Evolutionary conservation across 2,888 invertebrate species (phyloP), one percentile per base, ranked within the genome.

Genomic region (Pandemis corylana): DNA sequence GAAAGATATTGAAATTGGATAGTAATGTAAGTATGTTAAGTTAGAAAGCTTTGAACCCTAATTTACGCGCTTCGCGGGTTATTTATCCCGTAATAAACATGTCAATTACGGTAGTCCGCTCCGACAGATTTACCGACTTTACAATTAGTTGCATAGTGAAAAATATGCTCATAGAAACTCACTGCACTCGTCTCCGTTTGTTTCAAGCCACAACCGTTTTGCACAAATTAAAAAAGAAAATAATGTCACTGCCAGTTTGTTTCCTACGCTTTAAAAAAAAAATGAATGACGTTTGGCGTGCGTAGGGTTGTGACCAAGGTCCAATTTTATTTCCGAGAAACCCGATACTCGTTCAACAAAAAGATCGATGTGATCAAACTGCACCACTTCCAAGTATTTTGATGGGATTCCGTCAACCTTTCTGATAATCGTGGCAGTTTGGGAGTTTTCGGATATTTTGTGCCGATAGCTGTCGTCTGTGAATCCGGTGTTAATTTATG

Each of bases 31-130:
- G 80, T 82, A 83, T 81, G 81, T 81, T 78, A 84, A 84, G 81
- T 85, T 85, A 85, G 87, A 86, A 86, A 87, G 84, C 85, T 83
- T 83, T 84, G 84, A 80, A 85, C 82, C 82, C 82, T 85, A 89
- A 89, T 88, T 87, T 88, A 88, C 87, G 82, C 84, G 78, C 80
- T 82, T 85, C 83, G 79, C 76, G 82, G 81, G 84, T 87, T 88
- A 89, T 89, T 89, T 89, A 87, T 86, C 84, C 82, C 77, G 87
- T 84, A 85, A 89, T 89, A 89, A 89, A 89, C 85, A 89, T 85
- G 89, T 88, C 89, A 89, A 89, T 89, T 89, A 89, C 84, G 80
- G 84, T 81, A 82, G 83, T 80, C 85, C 82, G 83, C 84, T 71
- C 73, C 67, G 87, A 85, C 82, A 83, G 88, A 89, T 87, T 88